These are phyloP conservation scores for Drosophila malerkotliana DNA, from an alignment of 1,140 invertebrate genomes.

Conservation along the genomic window DNA sequence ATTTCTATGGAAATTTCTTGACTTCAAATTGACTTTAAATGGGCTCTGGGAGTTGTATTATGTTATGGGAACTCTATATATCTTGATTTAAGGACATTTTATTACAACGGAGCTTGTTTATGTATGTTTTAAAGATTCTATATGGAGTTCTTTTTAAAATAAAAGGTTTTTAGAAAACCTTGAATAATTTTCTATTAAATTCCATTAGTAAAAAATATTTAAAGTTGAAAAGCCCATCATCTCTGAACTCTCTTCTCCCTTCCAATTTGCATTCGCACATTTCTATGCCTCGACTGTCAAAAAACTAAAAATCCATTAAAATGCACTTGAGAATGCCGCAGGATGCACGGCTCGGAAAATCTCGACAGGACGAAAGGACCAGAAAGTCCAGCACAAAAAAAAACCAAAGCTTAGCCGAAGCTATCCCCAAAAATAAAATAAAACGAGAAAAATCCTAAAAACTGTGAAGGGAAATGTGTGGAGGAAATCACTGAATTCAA, in stretches of 20 bases:
- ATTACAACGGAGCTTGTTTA: no score
- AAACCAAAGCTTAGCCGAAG: no score
- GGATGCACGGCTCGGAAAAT: slow-evolving; percentile 35
- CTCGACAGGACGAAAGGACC: slow-evolving; percentile 9
- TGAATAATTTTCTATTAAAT: no score
- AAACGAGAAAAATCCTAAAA: no score
- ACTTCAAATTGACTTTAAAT: slow-evolving; percentile 18
- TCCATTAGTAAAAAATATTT: no score
- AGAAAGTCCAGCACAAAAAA: slow-evolving; percentile 5
- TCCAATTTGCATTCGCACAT: slow-evolving; percentile 9
- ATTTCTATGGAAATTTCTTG: background rate
- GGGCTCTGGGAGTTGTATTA: background rate
- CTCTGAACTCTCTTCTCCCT: background rate
- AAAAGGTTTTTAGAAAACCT: no score
- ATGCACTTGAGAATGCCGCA: slow-evolving; percentile 58
- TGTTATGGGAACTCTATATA: no score
- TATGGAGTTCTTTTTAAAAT: no score
- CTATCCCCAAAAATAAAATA: no score
- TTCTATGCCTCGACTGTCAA: background rate
- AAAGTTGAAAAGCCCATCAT: no score
- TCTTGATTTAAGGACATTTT: no score
- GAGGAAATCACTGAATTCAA: slow-evolving; percentile 73
- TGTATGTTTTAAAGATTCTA: no score
- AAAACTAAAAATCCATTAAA: slow-evolving; percentile 62
- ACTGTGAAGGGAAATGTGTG: slow-evolving; percentile 4